Conservation (phyloP, 1,140 invertebrate species). For the Neodiprion fabricii region DNA sequence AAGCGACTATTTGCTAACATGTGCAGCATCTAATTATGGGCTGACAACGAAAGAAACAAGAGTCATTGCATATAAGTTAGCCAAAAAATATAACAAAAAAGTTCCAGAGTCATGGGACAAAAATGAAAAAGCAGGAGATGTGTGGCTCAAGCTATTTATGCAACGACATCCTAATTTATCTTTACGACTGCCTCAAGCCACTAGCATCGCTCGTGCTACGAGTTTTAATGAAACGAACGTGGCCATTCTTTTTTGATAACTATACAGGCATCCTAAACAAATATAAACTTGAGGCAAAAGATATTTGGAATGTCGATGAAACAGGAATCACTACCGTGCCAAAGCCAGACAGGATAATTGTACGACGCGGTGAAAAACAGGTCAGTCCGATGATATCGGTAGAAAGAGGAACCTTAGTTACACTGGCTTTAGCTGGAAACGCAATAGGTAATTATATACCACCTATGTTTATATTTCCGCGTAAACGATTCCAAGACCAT, state of each 20-base stretch:
- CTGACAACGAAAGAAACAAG: background rate
- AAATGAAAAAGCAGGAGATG: slow-evolving; percentile 43
- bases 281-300: slow-evolving; percentile 28
- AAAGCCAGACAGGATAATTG: slow-evolving; percentile 45
- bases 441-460: slow-evolving; percentile 52
- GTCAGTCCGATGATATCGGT: slow-evolving; percentile 53
- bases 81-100: slow-evolving; percentile 28
- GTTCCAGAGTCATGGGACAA: slow-evolving; percentile 43
- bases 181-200: slow-evolving; percentile 45
- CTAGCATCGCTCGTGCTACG: slow-evolving; percentile 44
- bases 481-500: slow-evolving; percentile 43
- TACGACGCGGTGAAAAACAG: slow-evolving; percentile 53
- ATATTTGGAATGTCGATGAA: slow-evolving; percentile 55
- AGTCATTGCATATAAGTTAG: slow-evolving; percentile 40
- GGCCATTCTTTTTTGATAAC: slow-evolving; percentile 38
- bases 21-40: no score
- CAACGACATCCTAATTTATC: slow-evolving; percentile 43
- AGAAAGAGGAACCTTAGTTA: slow-evolving; percentile 57
- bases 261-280: slow-evolving; percentile 27
- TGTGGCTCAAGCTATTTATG: slow-evolving; percentile 50
- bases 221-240: slow-evolving; percentile 43
- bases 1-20: no score
- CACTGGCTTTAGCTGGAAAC: slow-evolving; percentile 47
- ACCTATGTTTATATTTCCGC: slow-evolving; percentile 56
- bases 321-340: slow-evolving; percentile 58